A percentile compares a stretch with the other conserved stretches of the same genome.
Conservation (phyloP, 2,888 invertebrate species). For the Pammene fasciana region DNA sequence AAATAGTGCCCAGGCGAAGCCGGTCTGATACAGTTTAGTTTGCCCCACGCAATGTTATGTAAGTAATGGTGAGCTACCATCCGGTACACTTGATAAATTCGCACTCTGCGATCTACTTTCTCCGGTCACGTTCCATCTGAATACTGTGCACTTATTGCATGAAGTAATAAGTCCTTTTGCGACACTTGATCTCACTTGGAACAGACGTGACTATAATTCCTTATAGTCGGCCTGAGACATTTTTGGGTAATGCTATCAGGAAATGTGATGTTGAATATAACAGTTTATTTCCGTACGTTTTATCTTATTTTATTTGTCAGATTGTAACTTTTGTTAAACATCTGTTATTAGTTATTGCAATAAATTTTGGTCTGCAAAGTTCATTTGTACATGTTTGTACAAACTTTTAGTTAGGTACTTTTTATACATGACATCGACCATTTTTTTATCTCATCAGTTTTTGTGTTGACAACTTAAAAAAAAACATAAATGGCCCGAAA, state of each 20-base stretch:
- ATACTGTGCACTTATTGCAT: slow-evolving; percentile 36
- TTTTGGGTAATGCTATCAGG: neutral
- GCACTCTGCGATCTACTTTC: slow-evolving; percentile 66
- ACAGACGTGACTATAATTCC: slow-evolving; percentile 14
- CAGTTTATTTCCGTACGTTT: neutral
- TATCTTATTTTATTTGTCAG: too few species aligned
- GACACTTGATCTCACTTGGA: slow-evolving; percentile 26
- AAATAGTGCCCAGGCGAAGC: neutral
- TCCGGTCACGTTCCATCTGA: slow-evolving; percentile 56
- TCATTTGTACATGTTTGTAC: too few species aligned
- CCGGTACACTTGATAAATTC: slow-evolving; percentile 58
- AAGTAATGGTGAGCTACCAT: slow-evolving; percentile 50
- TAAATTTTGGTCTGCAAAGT: too few species aligned
- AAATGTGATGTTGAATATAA: slow-evolving; percentile 5
- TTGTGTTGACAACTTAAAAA: too few species aligned
- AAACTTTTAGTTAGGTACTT: too few species aligned
- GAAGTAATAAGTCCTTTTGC: slow-evolving; percentile 38
- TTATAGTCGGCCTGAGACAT: neutral
- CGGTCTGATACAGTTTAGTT: slow-evolving; percentile 19
- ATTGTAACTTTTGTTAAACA: too few species aligned
- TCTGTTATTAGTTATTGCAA: too few species aligned
- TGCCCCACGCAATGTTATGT: slow-evolving; percentile 46
- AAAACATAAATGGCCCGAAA: too few species aligned
- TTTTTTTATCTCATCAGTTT: too few species aligned
- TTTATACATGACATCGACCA: too few species aligned